Evolutionary conservation across 1,140 invertebrate species (phyloP), one percentile per base, ranked within the genome.

Genomic region (Drosophila obscura): DNA sequence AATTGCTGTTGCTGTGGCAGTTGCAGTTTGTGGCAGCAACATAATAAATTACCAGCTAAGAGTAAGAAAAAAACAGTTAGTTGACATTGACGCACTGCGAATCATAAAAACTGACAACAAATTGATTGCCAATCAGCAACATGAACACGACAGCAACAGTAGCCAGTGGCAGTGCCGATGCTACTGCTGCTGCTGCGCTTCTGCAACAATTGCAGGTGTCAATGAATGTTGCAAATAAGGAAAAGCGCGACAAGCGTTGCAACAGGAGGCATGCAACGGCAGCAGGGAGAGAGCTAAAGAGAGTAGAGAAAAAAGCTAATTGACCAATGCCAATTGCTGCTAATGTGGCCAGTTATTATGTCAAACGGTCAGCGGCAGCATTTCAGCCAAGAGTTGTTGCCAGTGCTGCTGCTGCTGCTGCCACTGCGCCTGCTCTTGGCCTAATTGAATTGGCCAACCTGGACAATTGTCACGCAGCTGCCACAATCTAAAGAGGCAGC

Each of bases 301-400:
- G 28, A 48, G 52, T 31, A 67, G 24, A 74, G 63, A 55, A 81
- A 84, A 82, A 80, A 88, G 83, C 88, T 88, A 88, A 88, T 88
- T 88, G 83, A 77, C 84, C 78, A 73, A 73, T 74, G 80, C 80
- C 83, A 88, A 88, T 88, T 88, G 83, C 84, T 88, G 83, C 83
- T 88, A 88, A 88, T 88, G 84, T 89, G 80, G 84, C 79, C 72
- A 89, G 83, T 88, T 88, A 88, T 88, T 88, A 88, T 88, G 83
- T 88, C 83, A 88, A 88, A 88, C 76, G 84, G 73, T 77, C 84
- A 88, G 78, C 82, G 56, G 57, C 76, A 67, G 69, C 67, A 41
- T 50, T 66, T 68, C 71, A 61, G 63, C 59, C 67, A 60, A 57
- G 77, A 76, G 53, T 74, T 65, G 75, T 77, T 65, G 66, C 31